Base-by-base conservation (phyloP, 2,113 vertebrate species). In the Cyphomyrus discorhynchus region DNA sequence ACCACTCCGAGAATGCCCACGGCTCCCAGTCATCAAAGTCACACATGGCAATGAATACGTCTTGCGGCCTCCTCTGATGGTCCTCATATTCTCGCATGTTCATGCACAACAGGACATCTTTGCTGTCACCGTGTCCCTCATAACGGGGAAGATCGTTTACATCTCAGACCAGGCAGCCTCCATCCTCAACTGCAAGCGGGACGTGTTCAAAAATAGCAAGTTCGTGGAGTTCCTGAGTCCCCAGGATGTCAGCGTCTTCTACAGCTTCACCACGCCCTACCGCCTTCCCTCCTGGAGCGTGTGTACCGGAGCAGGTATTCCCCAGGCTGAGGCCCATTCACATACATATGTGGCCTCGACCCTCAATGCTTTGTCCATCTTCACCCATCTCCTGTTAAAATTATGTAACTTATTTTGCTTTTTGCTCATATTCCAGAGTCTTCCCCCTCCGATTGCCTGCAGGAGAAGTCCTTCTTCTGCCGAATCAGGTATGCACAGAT, bases 401-500 rank as follows among this genome's bases (percentile, higher is more conserved):
- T 90, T 52, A 93, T 62, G 24, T 17, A 31, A 49, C 3, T 91
- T 39, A 46, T 83, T 87, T 5, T 66, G 82, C 53, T 91, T 35
- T 91, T 87, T 88, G 52, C 4, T 46, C 90, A 39, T 21, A 1
- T 93, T 92, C 77, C 66, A 99, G 98, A 98, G 90, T 96, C 97
- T 21, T 96, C 96, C 5, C 94, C 96, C 0, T 95, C 96, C 31
- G 98, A 98, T 27, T 97, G 96, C 93, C 94, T 97, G 93, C 97
- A 97, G 92, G 98, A 98, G 93, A 99, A 99, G 88, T 98, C 98
- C 15, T 99, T 99, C 94, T 99, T 98, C 93, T 99, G 98, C 93
- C 98, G 98, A 1, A 96, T 99, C 93, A 97, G 98, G 98, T 82
- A 21, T 31, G 84, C 87, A 6, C 6, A 27, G 11, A 6, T 10